A percentile compares a stretch with the other conserved stretches of the same genome.
These are phyloP conservation scores for Calameuta filiformis DNA, from an alignment of 2,888 invertebrate genomes.

Conservation along the genomic window DNA sequence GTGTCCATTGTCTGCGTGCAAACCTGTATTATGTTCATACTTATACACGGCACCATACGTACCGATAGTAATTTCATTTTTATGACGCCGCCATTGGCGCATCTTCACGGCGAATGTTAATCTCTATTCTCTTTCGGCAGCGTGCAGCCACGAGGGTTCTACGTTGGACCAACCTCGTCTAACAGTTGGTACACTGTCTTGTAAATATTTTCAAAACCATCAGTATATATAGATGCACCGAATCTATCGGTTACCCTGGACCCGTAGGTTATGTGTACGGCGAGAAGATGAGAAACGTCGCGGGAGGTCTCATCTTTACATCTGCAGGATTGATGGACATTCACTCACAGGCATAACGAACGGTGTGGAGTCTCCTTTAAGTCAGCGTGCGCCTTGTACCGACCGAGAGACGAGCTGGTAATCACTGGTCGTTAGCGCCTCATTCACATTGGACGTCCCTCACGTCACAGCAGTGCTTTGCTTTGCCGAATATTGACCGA, in stretches of 20 bases:
- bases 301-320: slow-evolving; percentile 56
- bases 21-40: slow-evolving; percentile 32
- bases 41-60: slow-evolving; percentile 2
- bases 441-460: slow-evolving; percentile 48
- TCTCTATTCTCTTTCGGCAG: neutral
- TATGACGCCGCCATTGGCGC: neutral
- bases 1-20: slow-evolving; percentile 51
- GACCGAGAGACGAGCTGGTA: slow-evolving; percentile 30
- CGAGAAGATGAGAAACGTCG: slow-evolving; percentile 62
- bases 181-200: neutral
- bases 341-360: slow-evolving; percentile 40
- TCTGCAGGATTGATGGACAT: slow-evolving; percentile 59
- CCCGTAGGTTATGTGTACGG: slow-evolving; percentile 22
- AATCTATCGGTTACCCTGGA: neutral
- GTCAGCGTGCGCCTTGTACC: slow-evolving; percentile 16
- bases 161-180: neutral
- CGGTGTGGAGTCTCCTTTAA: neutral
- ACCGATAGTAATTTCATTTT: slow-evolving; percentile 3
- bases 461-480: slow-evolving; percentile 35
- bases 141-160: neutral
- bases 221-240: neutral
- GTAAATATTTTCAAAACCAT: neutral
- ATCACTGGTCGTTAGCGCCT: slow-evolving; percentile 60
- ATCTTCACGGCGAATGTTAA: neutral
- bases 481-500: slow-evolving; percentile 13